Conservation (phyloP, 1,140 invertebrate genomes). For the Pogonognathellus flavescens region DNA sequence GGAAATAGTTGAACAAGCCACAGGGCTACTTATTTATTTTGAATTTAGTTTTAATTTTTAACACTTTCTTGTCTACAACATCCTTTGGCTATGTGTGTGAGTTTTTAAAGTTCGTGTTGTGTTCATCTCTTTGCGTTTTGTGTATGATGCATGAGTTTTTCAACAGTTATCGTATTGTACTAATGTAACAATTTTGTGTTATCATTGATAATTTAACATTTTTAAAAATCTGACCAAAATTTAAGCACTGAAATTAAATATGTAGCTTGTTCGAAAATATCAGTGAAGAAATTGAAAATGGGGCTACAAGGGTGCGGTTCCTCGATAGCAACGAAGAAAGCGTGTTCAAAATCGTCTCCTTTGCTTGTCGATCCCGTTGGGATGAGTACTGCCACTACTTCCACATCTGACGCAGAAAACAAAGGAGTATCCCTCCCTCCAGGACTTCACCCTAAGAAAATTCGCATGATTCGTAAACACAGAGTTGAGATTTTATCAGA, state of each 20-base stretch:
- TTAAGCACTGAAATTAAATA: not conserved
- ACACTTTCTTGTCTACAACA: too few relatives aligned
- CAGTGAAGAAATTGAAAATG: not conserved
- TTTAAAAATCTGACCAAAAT: not conserved
- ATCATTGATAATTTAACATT: too few relatives aligned
- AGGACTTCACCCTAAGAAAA: constrained; percentile 63
- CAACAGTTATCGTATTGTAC: too few relatives aligned
- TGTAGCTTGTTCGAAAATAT: not conserved
- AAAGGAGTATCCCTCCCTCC: constrained; percentile 53
- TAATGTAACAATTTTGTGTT: too few relatives aligned
- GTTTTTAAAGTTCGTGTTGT: too few relatives aligned
- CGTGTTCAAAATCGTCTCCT: not conserved
- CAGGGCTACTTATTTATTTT: too few relatives aligned
- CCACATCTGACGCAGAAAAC: not conserved
- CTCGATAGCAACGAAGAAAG: not conserved
- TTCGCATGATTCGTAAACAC: constrained; percentile 60
- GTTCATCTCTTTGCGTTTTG: too few relatives aligned
- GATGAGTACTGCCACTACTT: not conserved
- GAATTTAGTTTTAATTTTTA: too few relatives aligned
- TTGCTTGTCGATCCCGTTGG: not conserved
- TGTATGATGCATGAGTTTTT: too few relatives aligned
- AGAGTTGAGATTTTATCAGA: constrained; percentile 55
- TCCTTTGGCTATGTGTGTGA: too few relatives aligned
- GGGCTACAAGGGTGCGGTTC: not conserved
- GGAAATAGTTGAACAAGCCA: too few relatives aligned